Evolutionary conservation across 2,888 invertebrate genomes (phyloP).

Genomic region (Sinodicranocentrus sp.): DNA sequence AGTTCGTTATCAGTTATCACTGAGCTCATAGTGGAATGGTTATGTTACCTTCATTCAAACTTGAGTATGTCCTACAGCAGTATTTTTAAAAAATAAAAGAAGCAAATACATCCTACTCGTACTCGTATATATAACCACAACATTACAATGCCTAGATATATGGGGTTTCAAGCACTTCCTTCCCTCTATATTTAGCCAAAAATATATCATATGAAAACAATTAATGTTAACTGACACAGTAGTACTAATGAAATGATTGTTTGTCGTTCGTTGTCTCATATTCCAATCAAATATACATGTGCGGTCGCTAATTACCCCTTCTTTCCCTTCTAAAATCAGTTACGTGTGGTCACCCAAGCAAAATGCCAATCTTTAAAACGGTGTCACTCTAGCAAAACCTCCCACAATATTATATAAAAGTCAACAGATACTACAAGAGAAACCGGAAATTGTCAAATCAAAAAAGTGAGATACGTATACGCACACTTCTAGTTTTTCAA

Average conservation of each 20-base stretch:
- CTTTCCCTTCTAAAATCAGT: neutral
- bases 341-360: constrained; percentile 43
- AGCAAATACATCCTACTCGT: neutral
- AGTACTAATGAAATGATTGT: no score
- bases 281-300: neutral
- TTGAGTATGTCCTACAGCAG: neutral
- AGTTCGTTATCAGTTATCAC: no score
- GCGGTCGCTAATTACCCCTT: neutral
- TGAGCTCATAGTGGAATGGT: no score
- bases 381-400: constrained; percentile 4
- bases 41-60: no score
- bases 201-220: neutral
- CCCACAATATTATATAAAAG: neutral
- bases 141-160: no score
- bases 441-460: constrained; percentile 36
- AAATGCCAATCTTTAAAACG: constrained; percentile 3
- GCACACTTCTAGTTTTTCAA: neutral
- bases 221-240: neutral
- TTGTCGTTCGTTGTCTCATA: neutral
- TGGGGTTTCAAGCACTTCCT: constrained; percentile 40
- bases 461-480: neutral
- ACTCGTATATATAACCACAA: neutral
- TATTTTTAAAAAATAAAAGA: constrained; percentile 16
- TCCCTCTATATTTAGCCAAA: neutral
- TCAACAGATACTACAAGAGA: neutral